Evolutionary conservation across 2,888 invertebrate genomes (phyloP).

Genomic region (Syrphus vitripennis): DNA sequence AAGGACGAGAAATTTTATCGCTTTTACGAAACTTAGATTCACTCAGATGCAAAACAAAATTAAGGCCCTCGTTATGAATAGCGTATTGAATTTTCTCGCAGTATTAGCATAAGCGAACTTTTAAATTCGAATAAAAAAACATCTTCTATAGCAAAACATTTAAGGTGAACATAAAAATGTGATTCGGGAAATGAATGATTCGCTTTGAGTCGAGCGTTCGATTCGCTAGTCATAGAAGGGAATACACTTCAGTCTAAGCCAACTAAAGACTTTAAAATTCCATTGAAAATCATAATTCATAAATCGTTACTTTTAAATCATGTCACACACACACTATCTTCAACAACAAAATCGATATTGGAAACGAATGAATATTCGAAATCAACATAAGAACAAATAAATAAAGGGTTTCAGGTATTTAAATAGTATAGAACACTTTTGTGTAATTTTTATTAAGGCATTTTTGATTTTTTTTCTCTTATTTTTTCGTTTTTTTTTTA

Average conservation of each 20-base stretch:
- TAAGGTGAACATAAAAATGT: too few relatives aligned
- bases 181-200: too few relatives aligned
- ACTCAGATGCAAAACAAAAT: not conserved
- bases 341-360: slow-evolving; percentile 10
- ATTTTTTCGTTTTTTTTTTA: slow-evolving; percentile 36
- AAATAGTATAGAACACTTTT: slow-evolving; percentile 59
- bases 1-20: not conserved
- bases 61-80: too few relatives aligned
- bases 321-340: slow-evolving; percentile 20
- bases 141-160: too few relatives aligned
- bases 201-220: too few relatives aligned
- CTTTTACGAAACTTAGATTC: not conserved
- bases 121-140: too few relatives aligned
- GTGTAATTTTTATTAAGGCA: slow-evolving; percentile 67
- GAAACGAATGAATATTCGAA: not conserved
- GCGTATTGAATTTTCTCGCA: too few relatives aligned
- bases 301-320: not conserved
- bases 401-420: slow-evolving; percentile 54
- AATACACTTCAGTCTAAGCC: not conserved
- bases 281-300: not conserved
- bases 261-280: not conserved
- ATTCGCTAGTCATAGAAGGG: too few relatives aligned
- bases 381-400: slow-evolving; percentile 8
- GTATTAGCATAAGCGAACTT: too few relatives aligned
- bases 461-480: slow-evolving; percentile 32